Conservation (phyloP, 2,113 vertebrate genomes). For the Calypte anna region DNA sequence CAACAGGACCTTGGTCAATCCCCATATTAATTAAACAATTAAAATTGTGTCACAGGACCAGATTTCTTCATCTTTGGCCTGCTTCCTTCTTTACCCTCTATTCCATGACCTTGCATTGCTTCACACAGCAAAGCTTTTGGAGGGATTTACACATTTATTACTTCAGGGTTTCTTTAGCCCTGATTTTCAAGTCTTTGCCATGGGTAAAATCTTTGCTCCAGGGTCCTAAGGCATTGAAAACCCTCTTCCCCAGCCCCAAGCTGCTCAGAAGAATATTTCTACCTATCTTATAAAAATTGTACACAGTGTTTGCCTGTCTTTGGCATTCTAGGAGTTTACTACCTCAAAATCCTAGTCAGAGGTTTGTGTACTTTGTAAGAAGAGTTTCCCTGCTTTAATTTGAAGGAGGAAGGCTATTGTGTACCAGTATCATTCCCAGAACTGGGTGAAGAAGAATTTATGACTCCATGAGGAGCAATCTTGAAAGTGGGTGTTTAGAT, state of each 20-base stretch:
- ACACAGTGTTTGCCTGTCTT: neutral
- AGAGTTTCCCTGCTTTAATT: neutral
- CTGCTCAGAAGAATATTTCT: neutral
- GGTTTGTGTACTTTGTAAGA: neutral
- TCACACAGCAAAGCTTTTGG: neutral
- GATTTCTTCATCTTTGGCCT: neutral
- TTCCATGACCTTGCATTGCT: neutral
- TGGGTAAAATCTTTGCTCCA: neutral
- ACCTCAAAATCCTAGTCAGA: neutral
- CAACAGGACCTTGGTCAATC: neutral
- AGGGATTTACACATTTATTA: constrained; percentile 3
- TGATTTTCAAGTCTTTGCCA: neutral
- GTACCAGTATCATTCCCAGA: neutral
- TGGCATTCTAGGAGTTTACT: neutral
- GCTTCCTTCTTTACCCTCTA: neutral
- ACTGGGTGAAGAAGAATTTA: neutral
- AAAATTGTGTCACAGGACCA: neutral
- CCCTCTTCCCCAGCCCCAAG: neutral
- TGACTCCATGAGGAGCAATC: neutral
- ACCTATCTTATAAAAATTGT: neutral
- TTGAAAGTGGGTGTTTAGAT: neutral
- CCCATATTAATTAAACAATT: neutral
- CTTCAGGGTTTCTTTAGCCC: neutral
- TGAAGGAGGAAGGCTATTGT: neutral
- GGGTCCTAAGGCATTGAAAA: neutral